phyloP scores from a whole-genome alignment of 2,797 vertebrate genomes.

The Acrocephalus scirpaceus region DNA sequence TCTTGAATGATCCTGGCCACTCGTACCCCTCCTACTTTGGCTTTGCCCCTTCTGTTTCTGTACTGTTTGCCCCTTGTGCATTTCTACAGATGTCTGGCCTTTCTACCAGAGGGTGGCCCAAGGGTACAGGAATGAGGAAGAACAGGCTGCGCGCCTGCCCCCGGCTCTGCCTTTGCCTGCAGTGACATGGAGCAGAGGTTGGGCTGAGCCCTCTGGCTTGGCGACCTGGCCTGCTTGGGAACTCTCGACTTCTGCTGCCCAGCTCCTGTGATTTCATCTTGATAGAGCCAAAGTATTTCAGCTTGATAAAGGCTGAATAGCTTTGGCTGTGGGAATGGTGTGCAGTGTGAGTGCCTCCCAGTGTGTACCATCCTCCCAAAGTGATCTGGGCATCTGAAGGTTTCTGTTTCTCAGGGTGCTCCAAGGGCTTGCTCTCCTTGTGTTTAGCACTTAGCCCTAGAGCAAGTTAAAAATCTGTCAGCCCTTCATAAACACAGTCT shows the following conservation, averaged over 20 bases:
- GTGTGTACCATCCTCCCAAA: neutral
- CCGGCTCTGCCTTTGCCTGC: neutral
- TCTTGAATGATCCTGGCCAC: neutral
- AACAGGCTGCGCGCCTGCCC: neutral
- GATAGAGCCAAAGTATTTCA: neutral
- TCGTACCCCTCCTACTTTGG: accelerated
- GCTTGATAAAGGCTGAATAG: neutral
- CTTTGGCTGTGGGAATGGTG: neutral
- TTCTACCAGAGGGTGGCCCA: neutral
- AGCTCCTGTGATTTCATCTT: neutral
- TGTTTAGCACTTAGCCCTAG: neutral
- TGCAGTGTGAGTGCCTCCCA: neutral
- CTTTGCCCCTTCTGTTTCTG: neutral
- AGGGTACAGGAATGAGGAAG: neutral
- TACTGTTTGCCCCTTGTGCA: neutral
- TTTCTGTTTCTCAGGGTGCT: neutral
- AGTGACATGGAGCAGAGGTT: neutral
- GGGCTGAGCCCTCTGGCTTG: neutral
- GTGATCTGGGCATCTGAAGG: neutral
- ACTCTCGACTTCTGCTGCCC: neutral
- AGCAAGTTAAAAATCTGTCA: neutral
- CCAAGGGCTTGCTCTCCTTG: neutral
- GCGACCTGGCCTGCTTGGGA: neutral
- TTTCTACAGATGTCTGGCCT: neutral
- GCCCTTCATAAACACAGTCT: neutral